Evolutionary conservation across 2,797 vertebrate species (phyloP), one percentile per base, ranked within the genome.

Genomic region (Phrynocephalus guinanensis): DNA sequence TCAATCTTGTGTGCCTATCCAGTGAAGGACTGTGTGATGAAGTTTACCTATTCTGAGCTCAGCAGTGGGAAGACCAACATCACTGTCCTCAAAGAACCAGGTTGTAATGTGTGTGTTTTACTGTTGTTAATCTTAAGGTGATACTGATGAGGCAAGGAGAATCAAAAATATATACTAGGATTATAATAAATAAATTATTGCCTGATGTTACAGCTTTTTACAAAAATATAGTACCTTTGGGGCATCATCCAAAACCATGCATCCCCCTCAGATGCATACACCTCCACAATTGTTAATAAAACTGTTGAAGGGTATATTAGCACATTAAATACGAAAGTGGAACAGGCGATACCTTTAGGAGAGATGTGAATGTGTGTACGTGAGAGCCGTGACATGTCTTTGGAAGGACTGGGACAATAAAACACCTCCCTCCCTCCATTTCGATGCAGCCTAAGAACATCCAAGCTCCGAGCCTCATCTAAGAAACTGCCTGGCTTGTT

Each of bases 21-120:
- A 0, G 97, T 99, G 85, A 96, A 97, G 86, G 98, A 99, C 78
- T 99, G 99, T 0, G 98, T 99, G 91, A 99, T 99, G 98, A 98
- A 98, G 95, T 99, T 99, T 95, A 99, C 98, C 0, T 99, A 99
- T 83, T 94, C 94, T 0, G 99, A 99, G 94, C 98, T 99, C 91
- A 95, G 97, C 94, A 98, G 95, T 4, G 99, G 99, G 66, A 98
- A 93, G 84, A 99, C 98, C 84, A 93, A 98, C 94, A 98, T 99
- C 93, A 98, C 97, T 0, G 97, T 98, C 11, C 98, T 99, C 44
- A 97, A 96, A 90, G 98, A 99, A 92, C 98, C 99, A 96, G 99
- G 99, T 99, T 68, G 44, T 79, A 13, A 24, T 3, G 68, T 50
- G 22, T 78, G 15, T 76, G 60, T 18, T 67, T 80, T 2, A 80